These are phyloP conservation scores for Camarhynchus parvulus DNA, from an alignment of 2,113 vertebrate genomes.

Conservation along the genomic window DNA sequence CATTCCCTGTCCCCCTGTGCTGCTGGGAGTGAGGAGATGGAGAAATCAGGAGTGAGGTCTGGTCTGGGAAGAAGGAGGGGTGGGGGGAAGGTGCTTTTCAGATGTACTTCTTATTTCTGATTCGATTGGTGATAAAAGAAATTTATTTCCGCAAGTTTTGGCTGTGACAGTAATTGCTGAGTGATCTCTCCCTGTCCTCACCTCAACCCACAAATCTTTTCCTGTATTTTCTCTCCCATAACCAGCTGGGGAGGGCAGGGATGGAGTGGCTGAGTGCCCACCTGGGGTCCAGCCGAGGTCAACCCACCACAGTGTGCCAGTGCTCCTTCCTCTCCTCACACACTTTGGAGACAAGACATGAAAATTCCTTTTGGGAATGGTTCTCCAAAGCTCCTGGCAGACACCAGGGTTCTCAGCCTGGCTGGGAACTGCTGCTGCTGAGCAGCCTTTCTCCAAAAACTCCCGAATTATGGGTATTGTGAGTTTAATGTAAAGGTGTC, in stretches of 20 bases:
- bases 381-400: not conserved
- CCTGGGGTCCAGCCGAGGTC: not conserved
- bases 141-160: not conserved
- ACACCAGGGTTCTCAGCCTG: not conserved
- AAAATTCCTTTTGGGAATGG: not conserved
- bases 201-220: not conserved
- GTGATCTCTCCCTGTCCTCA: not conserved
- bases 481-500: constrained; percentile 65
- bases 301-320: accelerated
- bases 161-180: not conserved
- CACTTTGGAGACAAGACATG: not conserved
- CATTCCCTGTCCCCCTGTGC: not conserved
- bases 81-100: not conserved
- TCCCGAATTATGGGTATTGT: not conserved
- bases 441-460: not conserved
- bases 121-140: not conserved
- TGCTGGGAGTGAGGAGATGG: not conserved
- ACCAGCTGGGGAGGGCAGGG: not conserved
- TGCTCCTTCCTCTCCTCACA: not conserved
- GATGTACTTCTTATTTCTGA: not conserved
- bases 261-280: not conserved
- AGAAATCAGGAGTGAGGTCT: not conserved
- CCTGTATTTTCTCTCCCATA: not conserved
- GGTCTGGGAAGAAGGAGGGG: not conserved
- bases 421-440: not conserved